Conservation (phyloP, 1,140 invertebrate genomes). For the Drosophila azteca region DNA sequence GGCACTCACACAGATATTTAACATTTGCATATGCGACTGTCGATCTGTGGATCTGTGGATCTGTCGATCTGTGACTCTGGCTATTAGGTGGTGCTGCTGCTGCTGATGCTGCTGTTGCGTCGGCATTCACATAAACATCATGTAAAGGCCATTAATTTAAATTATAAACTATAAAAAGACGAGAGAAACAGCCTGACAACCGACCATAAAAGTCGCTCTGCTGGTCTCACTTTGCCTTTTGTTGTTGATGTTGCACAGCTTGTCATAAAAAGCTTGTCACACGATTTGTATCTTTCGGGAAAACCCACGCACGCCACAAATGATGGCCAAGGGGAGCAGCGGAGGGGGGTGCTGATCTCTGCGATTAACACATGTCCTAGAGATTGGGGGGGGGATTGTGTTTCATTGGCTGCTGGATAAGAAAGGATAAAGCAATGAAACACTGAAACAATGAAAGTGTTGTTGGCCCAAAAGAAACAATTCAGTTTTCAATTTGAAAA, state of each 20-base stretch:
- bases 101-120: not conserved
- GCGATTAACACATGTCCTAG: constrained; percentile 22
- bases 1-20: constrained; percentile 39
- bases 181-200: constrained; percentile 25
- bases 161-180: constrained; percentile 77
- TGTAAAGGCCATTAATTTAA: constrained; percentile 80
- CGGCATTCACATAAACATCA: constrained; percentile 58
- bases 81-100: too few species aligned
- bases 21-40: constrained; percentile 15
- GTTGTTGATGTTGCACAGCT: constrained; percentile 69
- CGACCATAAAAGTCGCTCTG: constrained; percentile 62
- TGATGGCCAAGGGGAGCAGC: not conserved
- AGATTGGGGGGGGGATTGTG: constrained; percentile 6
- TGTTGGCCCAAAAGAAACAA: constrained; percentile 25
- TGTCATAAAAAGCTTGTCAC: constrained; percentile 74
- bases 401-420: not conserved
- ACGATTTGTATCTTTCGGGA: constrained; percentile 39
- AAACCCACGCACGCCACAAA: constrained; percentile 21
- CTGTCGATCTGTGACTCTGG: constrained; percentile 25
- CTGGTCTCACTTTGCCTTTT: constrained; percentile 37
- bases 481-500: constrained; percentile 25
- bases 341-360: not conserved
- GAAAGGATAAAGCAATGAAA: not conserved
- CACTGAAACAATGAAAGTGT: constrained; percentile 17
- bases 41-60: constrained; percentile 22